These are phyloP conservation scores for Sandelia bainsii DNA, from an alignment of 2,797 vertebrate genomes.

Conservation along the genomic window DNA sequence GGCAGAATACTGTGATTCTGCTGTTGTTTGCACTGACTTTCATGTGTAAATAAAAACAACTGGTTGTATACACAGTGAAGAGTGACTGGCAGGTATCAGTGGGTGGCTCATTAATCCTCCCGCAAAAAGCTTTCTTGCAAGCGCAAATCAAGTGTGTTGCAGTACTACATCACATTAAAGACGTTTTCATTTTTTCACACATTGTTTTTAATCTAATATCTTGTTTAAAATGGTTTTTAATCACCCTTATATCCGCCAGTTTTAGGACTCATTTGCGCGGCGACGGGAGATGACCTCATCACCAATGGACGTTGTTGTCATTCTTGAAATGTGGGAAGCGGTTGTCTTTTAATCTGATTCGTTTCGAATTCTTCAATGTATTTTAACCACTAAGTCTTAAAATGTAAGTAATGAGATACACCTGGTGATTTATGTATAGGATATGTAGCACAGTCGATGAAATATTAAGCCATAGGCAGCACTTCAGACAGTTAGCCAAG, in stretches of 20 bases:
- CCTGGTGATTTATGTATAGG: accelerated
- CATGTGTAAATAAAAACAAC: too few species aligned
- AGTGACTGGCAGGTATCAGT: too few species aligned
- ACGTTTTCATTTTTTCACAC: too few species aligned
- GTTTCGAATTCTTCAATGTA: background rate
- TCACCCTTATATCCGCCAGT: too few species aligned
- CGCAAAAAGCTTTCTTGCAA: too few species aligned
- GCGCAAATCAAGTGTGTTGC: too few species aligned
- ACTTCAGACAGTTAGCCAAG: background rate
- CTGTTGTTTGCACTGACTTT: background rate
- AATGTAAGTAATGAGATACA: slow-evolving; percentile 67
- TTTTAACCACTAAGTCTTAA: background rate
- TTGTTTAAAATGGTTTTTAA: too few species aligned
- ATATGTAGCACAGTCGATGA: accelerated
- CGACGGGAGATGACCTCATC: slow-evolving; percentile 56
- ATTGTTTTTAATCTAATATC: too few species aligned
- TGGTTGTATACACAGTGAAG: too few species aligned
- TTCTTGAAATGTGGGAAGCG: slow-evolving; percentile 52
- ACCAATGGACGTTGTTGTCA: slow-evolving; percentile 62
- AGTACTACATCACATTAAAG: too few species aligned
- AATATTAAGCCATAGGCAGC: background rate
- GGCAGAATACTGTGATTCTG: too few species aligned
- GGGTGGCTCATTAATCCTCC: too few species aligned
- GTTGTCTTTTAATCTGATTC: background rate
- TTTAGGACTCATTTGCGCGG: background rate